phyloP scores from a whole-genome alignment of 2,797 vertebrate genomes.

The Sebastes cheni region DNA sequence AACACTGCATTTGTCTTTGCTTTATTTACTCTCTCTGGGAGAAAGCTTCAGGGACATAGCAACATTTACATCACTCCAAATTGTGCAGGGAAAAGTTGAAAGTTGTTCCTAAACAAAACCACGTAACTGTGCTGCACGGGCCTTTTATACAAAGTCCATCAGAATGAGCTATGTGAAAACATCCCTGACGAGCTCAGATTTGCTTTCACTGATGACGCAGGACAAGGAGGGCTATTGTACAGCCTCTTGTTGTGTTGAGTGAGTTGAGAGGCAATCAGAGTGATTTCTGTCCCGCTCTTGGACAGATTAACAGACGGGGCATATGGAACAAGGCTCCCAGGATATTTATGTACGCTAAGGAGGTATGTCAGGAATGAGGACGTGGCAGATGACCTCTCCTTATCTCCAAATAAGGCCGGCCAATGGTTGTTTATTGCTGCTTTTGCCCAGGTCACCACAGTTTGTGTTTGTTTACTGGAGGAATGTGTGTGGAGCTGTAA shows the following conservation, averaged over 20 bases:
- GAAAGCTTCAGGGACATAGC: not conserved
- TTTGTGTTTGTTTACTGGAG: conserved; percentile 61
- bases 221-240: conserved; percentile 50
- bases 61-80: not conserved
- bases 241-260: conserved; percentile 45
- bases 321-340: conserved; percentile 54
- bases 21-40: not conserved
- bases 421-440: conserved; percentile 66
- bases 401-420: conserved; percentile 69
- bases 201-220: conserved; percentile 40
- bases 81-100: not conserved
- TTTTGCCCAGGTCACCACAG: conserved; percentile 48
- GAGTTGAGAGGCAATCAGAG: conserved; percentile 50
- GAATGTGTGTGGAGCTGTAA: conserved; percentile 49
- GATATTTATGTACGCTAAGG: conserved; percentile 66
- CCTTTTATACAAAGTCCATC: conserved; percentile 17
- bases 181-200: conserved; percentile 26
- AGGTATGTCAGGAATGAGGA: conserved; percentile 77
- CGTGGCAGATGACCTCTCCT: conserved; percentile 75
- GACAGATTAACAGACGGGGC: conserved; percentile 43
- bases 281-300: conserved; percentile 44
- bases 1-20: not conserved
- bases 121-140: not conserved
- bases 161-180: conserved; percentile 40
- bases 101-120: conserved; percentile 10